Conservation (phyloP, 2,113 vertebrate species). For the Petrocephalus microphthalmus region DNA sequence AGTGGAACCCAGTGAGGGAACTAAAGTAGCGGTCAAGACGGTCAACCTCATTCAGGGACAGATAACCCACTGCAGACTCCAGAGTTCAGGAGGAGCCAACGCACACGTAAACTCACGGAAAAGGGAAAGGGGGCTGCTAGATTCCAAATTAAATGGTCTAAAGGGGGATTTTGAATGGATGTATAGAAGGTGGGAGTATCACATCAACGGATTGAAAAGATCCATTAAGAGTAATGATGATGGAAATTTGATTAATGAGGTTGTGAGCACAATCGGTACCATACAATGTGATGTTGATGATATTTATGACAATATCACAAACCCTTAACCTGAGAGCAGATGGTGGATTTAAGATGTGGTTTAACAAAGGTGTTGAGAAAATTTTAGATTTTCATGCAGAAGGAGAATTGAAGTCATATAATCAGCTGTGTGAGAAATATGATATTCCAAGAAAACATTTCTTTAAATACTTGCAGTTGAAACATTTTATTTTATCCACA, state of each 20-base stretch:
- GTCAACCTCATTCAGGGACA: background rate
- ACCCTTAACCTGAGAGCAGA: background rate
- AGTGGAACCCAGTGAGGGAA: background rate
- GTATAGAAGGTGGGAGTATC: background rate
- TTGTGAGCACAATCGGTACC: background rate
- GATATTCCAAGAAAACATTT: background rate
- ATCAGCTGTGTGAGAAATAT: no score
- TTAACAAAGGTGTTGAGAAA: no score
- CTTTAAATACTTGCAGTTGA: background rate
- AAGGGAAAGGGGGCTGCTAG: background rate
- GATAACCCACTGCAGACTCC: no score
- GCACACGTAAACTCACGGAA: background rate
- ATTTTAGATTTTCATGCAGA: no score
- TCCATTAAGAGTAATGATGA: background rate
- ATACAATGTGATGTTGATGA: background rate
- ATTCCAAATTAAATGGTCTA: background rate
- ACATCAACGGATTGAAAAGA: background rate
- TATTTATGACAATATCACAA: background rate
- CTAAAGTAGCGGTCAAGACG: background rate
- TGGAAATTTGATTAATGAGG: background rate
- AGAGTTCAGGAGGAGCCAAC: no score
- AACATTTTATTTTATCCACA: no score
- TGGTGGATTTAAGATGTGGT: no score
- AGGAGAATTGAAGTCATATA: no score
- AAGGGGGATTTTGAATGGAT: background rate